These are phyloP conservation scores for Plutella xylostella DNA, from an alignment of 2,888 invertebrate species.

Conservation along the genomic window DNA sequence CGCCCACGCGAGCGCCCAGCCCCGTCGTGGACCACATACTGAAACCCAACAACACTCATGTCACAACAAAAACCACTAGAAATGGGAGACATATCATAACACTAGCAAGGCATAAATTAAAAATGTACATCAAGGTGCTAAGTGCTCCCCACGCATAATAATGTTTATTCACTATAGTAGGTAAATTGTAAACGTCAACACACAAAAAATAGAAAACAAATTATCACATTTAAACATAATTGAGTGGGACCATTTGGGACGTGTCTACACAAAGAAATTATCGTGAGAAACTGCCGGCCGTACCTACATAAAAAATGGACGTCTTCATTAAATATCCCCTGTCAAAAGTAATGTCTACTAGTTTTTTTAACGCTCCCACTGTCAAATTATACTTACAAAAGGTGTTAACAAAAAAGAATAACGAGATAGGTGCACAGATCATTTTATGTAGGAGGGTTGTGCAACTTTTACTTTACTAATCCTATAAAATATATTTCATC, in stretches of 20 bases:
- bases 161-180: neutral
- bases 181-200: slow-evolving; percentile 4
- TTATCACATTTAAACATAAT: slow-evolving; percentile 65
- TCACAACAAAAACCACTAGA: neutral
- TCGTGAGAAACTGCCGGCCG: slow-evolving; percentile 49
- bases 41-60: slow-evolving; percentile 2
- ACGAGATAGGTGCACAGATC: slow-evolving; percentile 24
- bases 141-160: neutral
- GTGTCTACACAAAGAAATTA: slow-evolving; percentile 52
- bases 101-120: neutral
- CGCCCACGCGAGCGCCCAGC: slow-evolving; percentile 2
- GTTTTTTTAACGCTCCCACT: slow-evolving; percentile 63
- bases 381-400: slow-evolving; percentile 68
- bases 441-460: slow-evolving; percentile 37
- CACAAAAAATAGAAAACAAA: slow-evolving; percentile 29
- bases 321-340: slow-evolving; percentile 68
- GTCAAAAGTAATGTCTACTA: slow-evolving; percentile 66
- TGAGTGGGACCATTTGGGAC: slow-evolving; percentile 60
- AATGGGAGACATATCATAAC: neutral
- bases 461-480: slow-evolving; percentile 49
- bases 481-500: no score
- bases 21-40: slow-evolving; percentile 42
- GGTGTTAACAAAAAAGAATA: slow-evolving; percentile 66
- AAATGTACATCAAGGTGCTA: neutral
- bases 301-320: slow-evolving; percentile 32